Evolutionary conservation across 92 coral and sea anemone species (phyloP).

Genomic region (Scolanthus callimorphus): DNA sequence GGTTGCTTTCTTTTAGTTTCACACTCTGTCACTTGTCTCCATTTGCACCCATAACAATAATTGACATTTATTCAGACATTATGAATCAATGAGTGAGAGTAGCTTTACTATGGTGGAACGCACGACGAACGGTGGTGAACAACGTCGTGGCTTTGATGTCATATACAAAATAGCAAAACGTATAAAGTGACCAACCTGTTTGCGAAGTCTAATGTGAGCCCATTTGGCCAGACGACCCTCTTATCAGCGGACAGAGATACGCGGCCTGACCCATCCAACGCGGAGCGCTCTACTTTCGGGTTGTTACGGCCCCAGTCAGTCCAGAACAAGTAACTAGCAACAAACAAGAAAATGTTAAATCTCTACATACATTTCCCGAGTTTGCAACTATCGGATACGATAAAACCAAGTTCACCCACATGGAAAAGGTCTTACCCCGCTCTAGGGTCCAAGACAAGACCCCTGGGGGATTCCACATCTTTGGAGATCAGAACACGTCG

Average conservation of each 20-base stretch:
- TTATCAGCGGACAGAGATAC: slow-evolving; percentile 28
- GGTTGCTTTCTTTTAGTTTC: too few relatives aligned
- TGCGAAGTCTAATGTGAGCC: slow-evolving; percentile 83
- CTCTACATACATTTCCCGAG: neutral
- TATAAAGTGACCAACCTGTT: slow-evolving; percentile 55
- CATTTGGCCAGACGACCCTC: slow-evolving; percentile 80
- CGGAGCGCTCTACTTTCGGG: slow-evolving; percentile 76
- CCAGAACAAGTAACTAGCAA: slow-evolving; percentile 95
- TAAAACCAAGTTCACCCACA: neutral
- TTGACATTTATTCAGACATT: too few relatives aligned
- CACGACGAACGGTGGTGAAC: too few relatives aligned
- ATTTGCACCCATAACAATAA: too few relatives aligned
- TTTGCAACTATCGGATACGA: neutral
- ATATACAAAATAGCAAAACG: too few relatives aligned
- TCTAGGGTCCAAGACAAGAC: slow-evolving; percentile 81
- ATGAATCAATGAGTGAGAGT: too few relatives aligned
- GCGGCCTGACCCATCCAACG: slow-evolving; percentile 85
- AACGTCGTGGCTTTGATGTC: too few relatives aligned
- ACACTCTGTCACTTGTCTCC: too few relatives aligned
- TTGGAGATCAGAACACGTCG: slow-evolving; percentile 64
- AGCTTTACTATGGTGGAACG: too few relatives aligned
- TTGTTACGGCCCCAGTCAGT: slow-evolving; percentile 81
- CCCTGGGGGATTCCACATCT: slow-evolving; percentile 79
- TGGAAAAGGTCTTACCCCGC: slow-evolving; percentile 65
- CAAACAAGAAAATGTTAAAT: too few relatives aligned